A percentile compares a stretch with the other conserved stretches of the same genome.
These are phyloP conservation scores for Silurus meridionalis DNA, from an alignment of 2,113 vertebrate genomes.

Conservation along the genomic window DNA sequence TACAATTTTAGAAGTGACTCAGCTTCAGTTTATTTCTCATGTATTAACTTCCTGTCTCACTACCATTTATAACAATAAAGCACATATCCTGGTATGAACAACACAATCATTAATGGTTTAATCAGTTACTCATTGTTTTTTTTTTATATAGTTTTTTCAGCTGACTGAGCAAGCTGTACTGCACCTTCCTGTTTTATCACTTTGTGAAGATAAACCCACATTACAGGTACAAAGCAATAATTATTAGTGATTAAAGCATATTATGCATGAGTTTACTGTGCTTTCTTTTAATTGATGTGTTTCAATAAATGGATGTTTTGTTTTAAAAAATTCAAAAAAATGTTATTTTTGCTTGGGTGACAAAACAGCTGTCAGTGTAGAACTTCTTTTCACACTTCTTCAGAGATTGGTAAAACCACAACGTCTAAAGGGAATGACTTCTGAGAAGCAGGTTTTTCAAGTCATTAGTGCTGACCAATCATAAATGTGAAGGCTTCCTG, in stretches of 20 bases:
- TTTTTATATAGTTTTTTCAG: slow-evolving; percentile 60
- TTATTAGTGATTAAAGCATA: background rate
- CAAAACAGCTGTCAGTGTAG: background rate
- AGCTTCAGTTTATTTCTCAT: background rate
- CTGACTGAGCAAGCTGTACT: slow-evolving; percentile 55
- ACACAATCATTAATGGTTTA: background rate
- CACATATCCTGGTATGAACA: too few species aligned
- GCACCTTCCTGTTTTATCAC: slow-evolving; percentile 53
- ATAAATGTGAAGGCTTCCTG: background rate
- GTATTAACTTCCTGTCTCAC: background rate
- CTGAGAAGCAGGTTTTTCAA: background rate
- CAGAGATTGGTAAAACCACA: slow-evolving; percentile 17
- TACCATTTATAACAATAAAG: background rate
- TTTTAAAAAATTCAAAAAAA: background rate
- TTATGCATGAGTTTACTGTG: background rate
- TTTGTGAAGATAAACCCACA: slow-evolving; percentile 41
- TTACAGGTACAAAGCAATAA: slow-evolving; percentile 62
- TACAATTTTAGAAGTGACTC: background rate
- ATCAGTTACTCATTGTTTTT: background rate
- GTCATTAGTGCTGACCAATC: background rate
- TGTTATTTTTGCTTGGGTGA: background rate
- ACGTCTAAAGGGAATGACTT: background rate
- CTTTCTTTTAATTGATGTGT: background rate
- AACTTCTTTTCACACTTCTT: background rate
- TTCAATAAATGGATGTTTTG: background rate